Evolutionary conservation across 2,797 vertebrate genomes (phyloP).

Genomic region (Microctenopoma stevenorrisi): DNA sequence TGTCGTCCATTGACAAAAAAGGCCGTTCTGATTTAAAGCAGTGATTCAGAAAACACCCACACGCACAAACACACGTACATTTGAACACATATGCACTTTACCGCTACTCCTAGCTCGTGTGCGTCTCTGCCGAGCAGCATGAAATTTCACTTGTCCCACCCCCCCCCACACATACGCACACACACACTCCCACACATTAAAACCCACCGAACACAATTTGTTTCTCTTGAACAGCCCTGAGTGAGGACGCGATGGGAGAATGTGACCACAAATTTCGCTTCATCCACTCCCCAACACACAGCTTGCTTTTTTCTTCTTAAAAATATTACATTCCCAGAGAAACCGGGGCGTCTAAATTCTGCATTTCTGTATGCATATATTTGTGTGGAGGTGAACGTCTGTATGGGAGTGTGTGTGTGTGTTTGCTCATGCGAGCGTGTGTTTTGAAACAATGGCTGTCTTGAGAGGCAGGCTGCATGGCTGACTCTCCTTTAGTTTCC

Average conservation of each 20-base stretch:
- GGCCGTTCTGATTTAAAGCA: slow-evolving; percentile 82
- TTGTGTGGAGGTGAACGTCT: slow-evolving; percentile 12
- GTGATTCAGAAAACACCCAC: slow-evolving; percentile 55
- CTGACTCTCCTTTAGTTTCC: slow-evolving; percentile 76
- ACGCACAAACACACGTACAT: slow-evolving; percentile 16
- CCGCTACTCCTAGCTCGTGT: slow-evolving; percentile 41
- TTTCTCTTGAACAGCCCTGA: slow-evolving; percentile 28
- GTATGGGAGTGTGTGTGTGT: slow-evolving; percentile 35
- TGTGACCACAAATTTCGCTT: slow-evolving; percentile 42
- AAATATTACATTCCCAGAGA: slow-evolving; percentile 33
- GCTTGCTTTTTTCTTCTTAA: slow-evolving; percentile 11
- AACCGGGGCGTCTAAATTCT: slow-evolving; percentile 18
- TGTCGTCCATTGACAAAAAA: slow-evolving; percentile 75
- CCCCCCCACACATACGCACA: slow-evolving; percentile 7
- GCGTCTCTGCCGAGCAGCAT: slow-evolving; percentile 38
- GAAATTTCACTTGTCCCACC: slow-evolving; percentile 43
- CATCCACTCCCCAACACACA: slow-evolving; percentile 25
- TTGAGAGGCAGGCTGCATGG: slow-evolving; percentile 77
- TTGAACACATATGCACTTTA: slow-evolving; percentile 24
- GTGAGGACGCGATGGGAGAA: slow-evolving; percentile 36
- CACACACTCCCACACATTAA: slow-evolving; percentile 9
- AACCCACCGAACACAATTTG: slow-evolving; percentile 36
- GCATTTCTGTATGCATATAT: slow-evolving; percentile 15
- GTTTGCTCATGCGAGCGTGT: slow-evolving; percentile 65
- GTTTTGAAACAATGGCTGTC: slow-evolving; percentile 72